These are phyloP conservation scores for Mythimna albipuncta DNA, from an alignment of 2,888 invertebrate species.

Conservation along the genomic window DNA sequence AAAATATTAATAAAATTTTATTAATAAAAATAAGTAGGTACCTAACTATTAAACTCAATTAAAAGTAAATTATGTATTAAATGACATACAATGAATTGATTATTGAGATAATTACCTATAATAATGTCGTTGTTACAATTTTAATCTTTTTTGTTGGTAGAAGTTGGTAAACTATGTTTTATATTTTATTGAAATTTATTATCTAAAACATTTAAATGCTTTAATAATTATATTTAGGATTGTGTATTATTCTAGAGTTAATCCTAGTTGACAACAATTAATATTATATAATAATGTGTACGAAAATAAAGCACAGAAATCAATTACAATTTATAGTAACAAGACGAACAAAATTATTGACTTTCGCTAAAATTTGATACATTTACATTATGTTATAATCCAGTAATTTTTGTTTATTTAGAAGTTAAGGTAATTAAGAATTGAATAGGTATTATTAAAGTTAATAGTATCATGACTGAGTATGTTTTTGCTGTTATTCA, in stretches of 20 bases:
- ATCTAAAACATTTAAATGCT: constrained; percentile 55
- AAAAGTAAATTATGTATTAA: constrained; percentile 27
- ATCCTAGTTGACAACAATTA: constrained; percentile 42
- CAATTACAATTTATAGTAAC: constrained; percentile 33
- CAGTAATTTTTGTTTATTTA: constrained; percentile 34
- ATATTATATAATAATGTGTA: constrained; percentile 27
- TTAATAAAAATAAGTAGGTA: constrained; percentile 9
- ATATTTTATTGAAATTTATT: constrained; percentile 40
- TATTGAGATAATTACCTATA: constrained; percentile 42
- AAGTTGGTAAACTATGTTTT: constrained; percentile 48
- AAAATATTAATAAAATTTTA: constrained; percentile 4
- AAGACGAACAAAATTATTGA: constrained; percentile 33
- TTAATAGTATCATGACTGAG: constrained; percentile 68
- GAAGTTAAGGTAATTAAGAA: constrained; percentile 50
- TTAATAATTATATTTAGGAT: constrained; percentile 57
- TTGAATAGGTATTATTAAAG: constrained; percentile 60
- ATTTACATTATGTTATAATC: constrained; percentile 39
- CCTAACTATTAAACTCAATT: constrained; percentile 26
- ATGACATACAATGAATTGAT: constrained; percentile 57
- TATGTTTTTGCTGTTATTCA: constrained; percentile 62
- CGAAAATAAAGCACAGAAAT: constrained; percentile 56
- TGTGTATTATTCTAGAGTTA: constrained; percentile 49
- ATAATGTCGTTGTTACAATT: constrained; percentile 52
- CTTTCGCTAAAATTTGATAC: constrained; percentile 52
- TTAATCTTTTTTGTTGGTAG: constrained; percentile 49